Percentiles rank a stretch among this genome's conserved stretches.
These are phyloP conservation scores for Thera britannica DNA, from an alignment of 2,888 invertebrate genomes.

Conservation along the genomic window DNA sequence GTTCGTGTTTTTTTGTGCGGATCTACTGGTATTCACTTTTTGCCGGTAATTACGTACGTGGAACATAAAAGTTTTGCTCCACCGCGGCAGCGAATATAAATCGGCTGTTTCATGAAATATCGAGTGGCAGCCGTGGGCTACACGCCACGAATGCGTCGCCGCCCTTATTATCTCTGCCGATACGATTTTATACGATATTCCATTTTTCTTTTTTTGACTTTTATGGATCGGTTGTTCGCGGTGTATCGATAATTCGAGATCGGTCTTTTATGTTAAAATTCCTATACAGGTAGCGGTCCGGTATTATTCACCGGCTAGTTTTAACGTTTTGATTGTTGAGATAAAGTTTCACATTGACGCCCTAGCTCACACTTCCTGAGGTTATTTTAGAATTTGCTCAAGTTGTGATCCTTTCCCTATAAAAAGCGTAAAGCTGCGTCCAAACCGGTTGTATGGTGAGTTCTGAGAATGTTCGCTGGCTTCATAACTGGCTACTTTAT, in stretches of 20 bases:
- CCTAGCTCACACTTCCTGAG: constrained; percentile 46
- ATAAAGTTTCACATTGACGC: constrained; percentile 28
- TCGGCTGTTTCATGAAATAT: constrained; percentile 82
- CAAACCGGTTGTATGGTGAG: constrained; percentile 70
- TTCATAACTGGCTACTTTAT: constrained; percentile 81
- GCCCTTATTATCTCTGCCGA: constrained; percentile 79
- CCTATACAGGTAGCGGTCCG: constrained; percentile 54
- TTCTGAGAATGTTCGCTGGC: constrained; percentile 68
- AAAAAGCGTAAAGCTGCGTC: constrained; percentile 68
- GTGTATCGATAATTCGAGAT: constrained; percentile 80
- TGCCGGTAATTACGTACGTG: constrained; percentile 74
- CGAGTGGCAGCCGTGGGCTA: constrained; percentile 79
- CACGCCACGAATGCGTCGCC: constrained; percentile 69
- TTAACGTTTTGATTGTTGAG: constrained; percentile 35
- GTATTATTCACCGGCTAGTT: constrained; percentile 41
- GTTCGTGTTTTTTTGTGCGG: constrained; percentile 22
- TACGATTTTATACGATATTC: constrained; percentile 81
- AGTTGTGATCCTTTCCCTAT: constrained; percentile 64
- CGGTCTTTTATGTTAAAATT: constrained; percentile 68
- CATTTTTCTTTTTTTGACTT: constrained; percentile 79
- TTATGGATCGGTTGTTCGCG: constrained; percentile 80
- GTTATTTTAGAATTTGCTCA: constrained; percentile 58
- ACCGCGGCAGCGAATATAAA: constrained; percentile 77
- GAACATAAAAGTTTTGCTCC: constrained; percentile 77
- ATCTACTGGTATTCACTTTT: constrained; percentile 62